These are phyloP conservation scores for Enteromius unitaeniatus DNA, from an alignment of 2,797 vertebrate species.

Conservation along the genomic window DNA sequence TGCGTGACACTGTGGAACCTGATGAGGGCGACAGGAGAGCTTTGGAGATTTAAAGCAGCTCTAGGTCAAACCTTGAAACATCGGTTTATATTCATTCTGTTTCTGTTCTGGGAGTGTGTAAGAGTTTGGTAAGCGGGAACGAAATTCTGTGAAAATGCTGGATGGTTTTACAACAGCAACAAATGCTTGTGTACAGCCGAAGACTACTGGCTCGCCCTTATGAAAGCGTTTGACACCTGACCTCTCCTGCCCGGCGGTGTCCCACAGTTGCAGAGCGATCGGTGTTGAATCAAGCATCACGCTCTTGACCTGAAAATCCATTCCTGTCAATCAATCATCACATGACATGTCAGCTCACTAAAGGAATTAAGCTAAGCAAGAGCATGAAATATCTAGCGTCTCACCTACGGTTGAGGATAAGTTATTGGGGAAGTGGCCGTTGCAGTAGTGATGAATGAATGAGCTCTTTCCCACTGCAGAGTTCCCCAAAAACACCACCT, in stretches of 20 bases:
- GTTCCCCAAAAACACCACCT: constrained; percentile 86
- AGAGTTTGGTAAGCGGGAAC: neutral
- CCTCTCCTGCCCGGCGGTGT: constrained; percentile 89
- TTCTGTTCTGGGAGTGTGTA: neutral
- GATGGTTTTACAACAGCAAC: neutral
- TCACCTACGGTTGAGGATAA: constrained; percentile 80
- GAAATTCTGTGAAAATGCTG: neutral
- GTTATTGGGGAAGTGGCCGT: constrained; percentile 72
- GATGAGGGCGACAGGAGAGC: constrained; percentile 18
- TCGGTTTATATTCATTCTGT: neutral
- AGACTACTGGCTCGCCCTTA: too few species aligned
- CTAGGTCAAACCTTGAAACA: neutral
- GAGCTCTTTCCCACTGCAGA: constrained; percentile 86
- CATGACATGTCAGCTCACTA: neutral
- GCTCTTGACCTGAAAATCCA: constrained; percentile 85
- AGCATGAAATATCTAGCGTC: neutral
- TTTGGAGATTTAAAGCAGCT: neutral
- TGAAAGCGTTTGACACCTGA: neutral
- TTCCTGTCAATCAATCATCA: constrained; percentile 67
- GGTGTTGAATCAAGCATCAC: constrained; percentile 76
- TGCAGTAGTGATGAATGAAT: constrained; percentile 86
- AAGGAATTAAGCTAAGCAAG: neutral
- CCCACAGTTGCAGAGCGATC: constrained; percentile 85
- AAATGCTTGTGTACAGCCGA: neutral
- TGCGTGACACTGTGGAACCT: constrained; percentile 85